Conservation (phyloP, 2,797 vertebrate genomes). For the Melanotaenia pygmaea region DNA sequence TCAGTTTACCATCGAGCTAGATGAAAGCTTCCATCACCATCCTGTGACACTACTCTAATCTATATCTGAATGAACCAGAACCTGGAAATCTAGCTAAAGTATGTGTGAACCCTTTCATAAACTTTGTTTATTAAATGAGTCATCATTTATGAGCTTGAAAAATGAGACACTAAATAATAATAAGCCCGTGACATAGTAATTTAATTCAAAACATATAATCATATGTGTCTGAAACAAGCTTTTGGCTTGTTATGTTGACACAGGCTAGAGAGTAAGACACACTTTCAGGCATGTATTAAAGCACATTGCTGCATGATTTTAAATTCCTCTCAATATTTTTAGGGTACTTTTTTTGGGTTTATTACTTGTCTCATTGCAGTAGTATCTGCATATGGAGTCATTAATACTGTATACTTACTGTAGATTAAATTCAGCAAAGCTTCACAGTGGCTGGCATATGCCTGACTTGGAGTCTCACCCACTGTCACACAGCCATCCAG, state of each 20-base stretch:
- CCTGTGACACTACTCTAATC: neutral
- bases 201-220: constrained; percentile 31
- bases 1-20: constrained; percentile 39
- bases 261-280: constrained; percentile 2
- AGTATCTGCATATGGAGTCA: constrained; percentile 17
- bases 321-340: constrained; percentile 10
- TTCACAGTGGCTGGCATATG: constrained; percentile 40
- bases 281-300: constrained; percentile 36
- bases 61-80: constrained; percentile 25
- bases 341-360: neutral
- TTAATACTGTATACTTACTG: constrained; percentile 35
- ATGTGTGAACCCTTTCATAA: constrained; percentile 11
- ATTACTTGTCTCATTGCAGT: constrained; percentile 2
- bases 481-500: constrained; percentile 41
- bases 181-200: constrained; percentile 31
- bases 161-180: constrained; percentile 40
- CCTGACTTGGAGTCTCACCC: constrained; percentile 17
- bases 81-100: constrained; percentile 8
- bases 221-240: constrained; percentile 15
- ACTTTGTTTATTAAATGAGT: constrained; percentile 38
- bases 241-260: constrained; percentile 28
- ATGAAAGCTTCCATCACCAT: constrained; percentile 26
- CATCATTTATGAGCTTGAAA: constrained; percentile 15
- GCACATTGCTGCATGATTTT: constrained; percentile 8
- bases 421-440: constrained; percentile 40